These are phyloP conservation scores for Hyperopisus bebe DNA, from an alignment of 2,113 vertebrate species.

Conservation along the genomic window DNA sequence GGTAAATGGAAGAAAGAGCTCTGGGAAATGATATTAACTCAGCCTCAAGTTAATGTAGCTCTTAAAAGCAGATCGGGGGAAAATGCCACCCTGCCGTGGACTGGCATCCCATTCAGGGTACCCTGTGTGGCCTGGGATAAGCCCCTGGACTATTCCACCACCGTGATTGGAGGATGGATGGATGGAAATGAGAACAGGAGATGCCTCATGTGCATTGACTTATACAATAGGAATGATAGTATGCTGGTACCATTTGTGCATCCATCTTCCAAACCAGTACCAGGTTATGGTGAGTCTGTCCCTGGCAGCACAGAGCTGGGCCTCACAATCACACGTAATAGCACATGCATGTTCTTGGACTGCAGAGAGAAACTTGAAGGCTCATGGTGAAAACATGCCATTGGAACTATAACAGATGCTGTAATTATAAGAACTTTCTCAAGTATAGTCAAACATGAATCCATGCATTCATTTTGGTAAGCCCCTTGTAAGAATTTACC, in stretches of 20 bases:
- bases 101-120: background rate
- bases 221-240: background rate
- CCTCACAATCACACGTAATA: no score
- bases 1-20: background rate
- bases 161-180: background rate
- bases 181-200: background rate
- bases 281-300: background rate
- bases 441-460: background rate
- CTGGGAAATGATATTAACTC: background rate
- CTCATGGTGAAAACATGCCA: background rate
- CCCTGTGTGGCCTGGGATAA: background rate
- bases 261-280: background rate
- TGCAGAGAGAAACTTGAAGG: background rate
- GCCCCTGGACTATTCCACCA: background rate
- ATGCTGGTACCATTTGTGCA: background rate
- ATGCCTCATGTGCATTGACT: background rate
- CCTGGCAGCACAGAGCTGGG: background rate
- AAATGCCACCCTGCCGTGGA: background rate
- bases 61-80: background rate
- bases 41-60: background rate
- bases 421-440: background rate
- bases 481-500: background rate
- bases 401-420: background rate
- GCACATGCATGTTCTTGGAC: background rate
- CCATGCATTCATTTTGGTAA: background rate